phyloP scores from a whole-genome alignment of 2,888 invertebrate species.

The Habrosyne pyritoides region DNA sequence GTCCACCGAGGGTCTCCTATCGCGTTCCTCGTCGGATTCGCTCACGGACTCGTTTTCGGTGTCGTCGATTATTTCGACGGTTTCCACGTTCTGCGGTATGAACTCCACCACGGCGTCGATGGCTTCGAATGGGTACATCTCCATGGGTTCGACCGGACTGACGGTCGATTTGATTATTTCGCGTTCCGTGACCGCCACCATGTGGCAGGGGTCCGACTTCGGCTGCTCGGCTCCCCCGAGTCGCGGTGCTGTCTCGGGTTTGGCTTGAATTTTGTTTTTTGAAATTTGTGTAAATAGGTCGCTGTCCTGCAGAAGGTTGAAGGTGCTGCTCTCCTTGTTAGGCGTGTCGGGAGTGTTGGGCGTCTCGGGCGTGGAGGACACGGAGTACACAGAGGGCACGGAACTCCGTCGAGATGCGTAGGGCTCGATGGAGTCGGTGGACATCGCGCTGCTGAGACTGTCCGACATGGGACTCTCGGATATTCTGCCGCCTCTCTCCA shows the following conservation, averaged over 20 bases:
- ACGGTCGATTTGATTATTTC: slow-evolving; percentile 87
- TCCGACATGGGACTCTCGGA: slow-evolving; percentile 37
- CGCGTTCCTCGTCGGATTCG: slow-evolving; percentile 41
- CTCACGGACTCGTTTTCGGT: slow-evolving; percentile 68
- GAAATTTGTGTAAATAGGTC: slow-evolving; percentile 88
- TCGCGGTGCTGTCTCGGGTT: slow-evolving; percentile 23
- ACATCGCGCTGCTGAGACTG: slow-evolving; percentile 38
- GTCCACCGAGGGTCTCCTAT: slow-evolving; percentile 39
- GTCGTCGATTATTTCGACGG: slow-evolving; percentile 81
- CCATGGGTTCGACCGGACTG: slow-evolving; percentile 58
- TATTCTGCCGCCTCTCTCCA: slow-evolving; percentile 43
- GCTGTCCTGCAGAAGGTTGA: slow-evolving; percentile 86
- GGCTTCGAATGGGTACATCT: slow-evolving; percentile 78
- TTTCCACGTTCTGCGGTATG: slow-evolving; percentile 80
- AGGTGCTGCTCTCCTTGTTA: slow-evolving; percentile 82
- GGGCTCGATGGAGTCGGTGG: slow-evolving; percentile 48
- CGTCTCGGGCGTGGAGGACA: slow-evolving; percentile 66
- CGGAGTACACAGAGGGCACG: too few species aligned
- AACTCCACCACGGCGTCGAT: slow-evolving; percentile 80
- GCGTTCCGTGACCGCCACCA: slow-evolving; percentile 87
- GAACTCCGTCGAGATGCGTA: slow-evolving; percentile 7
- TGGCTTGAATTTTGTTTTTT: slow-evolving; percentile 61
- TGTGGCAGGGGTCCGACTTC: slow-evolving; percentile 68
- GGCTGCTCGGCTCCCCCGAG: slow-evolving; percentile 26
- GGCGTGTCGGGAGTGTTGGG: slow-evolving; percentile 71